Evolutionary conservation across 2,113 vertebrate species (phyloP).

Genomic region (Alouatta palliata): DNA sequence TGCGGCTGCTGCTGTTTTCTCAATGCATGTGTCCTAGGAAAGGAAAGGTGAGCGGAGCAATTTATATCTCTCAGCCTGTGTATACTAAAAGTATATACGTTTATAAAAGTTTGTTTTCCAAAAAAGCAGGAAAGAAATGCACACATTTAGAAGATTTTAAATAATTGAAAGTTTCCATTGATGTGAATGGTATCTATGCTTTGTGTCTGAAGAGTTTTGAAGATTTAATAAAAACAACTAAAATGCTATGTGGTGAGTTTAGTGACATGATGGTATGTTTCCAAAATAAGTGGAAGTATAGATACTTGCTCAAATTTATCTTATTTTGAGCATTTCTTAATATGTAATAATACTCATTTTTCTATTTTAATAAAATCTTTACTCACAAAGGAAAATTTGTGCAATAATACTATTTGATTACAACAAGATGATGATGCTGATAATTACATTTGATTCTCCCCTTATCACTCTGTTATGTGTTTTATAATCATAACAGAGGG

Average conservation of each 20-base stretch:
- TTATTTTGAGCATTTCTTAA: neutral
- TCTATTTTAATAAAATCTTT: neutral
- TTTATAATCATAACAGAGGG: neutral
- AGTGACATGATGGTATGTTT: neutral
- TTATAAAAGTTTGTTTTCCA: neutral
- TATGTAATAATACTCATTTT: neutral
- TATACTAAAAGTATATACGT: neutral
- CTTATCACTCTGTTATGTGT: neutral
- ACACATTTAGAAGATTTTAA: neutral
- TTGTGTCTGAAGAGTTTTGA: neutral
- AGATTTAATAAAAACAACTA: neutral
- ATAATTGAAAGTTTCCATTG: neutral
- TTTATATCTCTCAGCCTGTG: neutral
- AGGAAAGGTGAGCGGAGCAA: neutral
- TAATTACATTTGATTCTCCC: neutral
- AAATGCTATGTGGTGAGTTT: neutral
- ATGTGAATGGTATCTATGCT: neutral
- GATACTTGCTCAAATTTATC: neutral
- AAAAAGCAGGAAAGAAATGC: neutral
- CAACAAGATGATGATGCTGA: neutral
- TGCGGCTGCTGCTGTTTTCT: neutral
- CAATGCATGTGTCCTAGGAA: neutral
- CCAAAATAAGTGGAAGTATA: neutral
- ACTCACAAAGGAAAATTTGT: neutral
- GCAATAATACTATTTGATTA: neutral